These are phyloP conservation scores for Beris chalybata DNA, from an alignment of 2,888 invertebrate species.

Conservation along the genomic window DNA sequence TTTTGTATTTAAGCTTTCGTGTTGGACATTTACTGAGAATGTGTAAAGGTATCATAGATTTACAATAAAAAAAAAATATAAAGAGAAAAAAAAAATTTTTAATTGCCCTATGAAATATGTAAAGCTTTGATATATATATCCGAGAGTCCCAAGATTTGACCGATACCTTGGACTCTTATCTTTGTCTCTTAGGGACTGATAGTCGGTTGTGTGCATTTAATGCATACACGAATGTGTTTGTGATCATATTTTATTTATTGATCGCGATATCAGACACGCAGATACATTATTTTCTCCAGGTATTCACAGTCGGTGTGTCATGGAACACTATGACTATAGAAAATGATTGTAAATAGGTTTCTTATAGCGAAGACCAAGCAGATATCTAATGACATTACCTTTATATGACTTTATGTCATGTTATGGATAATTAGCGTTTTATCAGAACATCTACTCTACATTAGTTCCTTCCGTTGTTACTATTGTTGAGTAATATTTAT, in stretches of 20 bases:
- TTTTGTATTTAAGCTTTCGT: conserved; percentile 25
- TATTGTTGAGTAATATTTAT: conserved; percentile 30
- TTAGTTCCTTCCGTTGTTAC: conserved; percentile 33
- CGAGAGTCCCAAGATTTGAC: conserved; percentile 24
- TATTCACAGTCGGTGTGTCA: conserved; percentile 9
- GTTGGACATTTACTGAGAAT: conserved; percentile 15
- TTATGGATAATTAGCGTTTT: conserved; percentile 51
- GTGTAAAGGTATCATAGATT: not conserved
- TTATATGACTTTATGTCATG: conserved; percentile 50
- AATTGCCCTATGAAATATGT: conserved; percentile 32
- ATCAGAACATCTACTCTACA: conserved; percentile 36
- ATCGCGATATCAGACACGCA: conserved; percentile 56
- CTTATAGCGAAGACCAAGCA: conserved; percentile 20
- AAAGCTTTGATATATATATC: conserved; percentile 14
- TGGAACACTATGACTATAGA: conserved; percentile 16
- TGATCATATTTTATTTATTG: conserved; percentile 55
- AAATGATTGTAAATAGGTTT: conserved; percentile 14
- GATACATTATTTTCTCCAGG: conserved; percentile 37
- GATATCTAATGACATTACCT: conserved; percentile 38
- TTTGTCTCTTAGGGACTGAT: conserved; percentile 27
- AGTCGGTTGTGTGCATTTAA: conserved; percentile 35
- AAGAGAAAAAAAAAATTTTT: conserved; percentile 8
- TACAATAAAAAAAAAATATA: not conserved
- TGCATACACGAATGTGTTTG: conserved; percentile 39
- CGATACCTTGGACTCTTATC: conserved; percentile 27